Base-by-base conservation (phyloP, 2,113 vertebrate species). In the Vimba vimba region DNA sequence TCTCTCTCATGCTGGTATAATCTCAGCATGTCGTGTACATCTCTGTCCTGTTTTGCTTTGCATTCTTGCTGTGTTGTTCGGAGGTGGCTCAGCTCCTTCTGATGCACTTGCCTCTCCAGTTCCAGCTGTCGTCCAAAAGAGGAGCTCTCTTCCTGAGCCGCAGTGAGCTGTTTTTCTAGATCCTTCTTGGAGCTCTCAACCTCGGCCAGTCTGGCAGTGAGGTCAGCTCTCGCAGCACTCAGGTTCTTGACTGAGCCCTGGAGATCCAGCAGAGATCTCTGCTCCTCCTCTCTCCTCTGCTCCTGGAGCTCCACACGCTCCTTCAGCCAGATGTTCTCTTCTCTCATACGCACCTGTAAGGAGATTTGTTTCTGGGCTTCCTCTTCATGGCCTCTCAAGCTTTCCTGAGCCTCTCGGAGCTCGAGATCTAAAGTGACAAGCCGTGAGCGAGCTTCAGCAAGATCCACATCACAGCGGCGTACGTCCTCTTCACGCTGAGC, bases 401-500 rank as follows among this genome's bases (percentile, higher is more conserved):
- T 93, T 52, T 94, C 95, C 47, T 91, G 92, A 73, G 95, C 91
- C 90, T 96, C 95, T 85, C 90, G 94, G 11, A 96, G 92, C 83
- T 99, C 96, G 85, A 95, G 93, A 87, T 98, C 95, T 90, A 97
- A 93, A 87, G 94, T 93, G 88, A 93, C 52, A 84, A 94, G 95
- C 23, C 90, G 94, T 88, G 95, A 95, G 87, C 91, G 93, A 73
- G 93, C 88, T 88, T 97, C 95, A 82, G 88, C 94, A 73, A 99
- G 92, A 76, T 96, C 96, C 90, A 94, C 90, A 64, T 97, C 96
- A 90, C 95, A 96, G 82, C 93, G 92, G 50, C 93, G 95, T 27
- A 97, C 92, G 47, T 97, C 95, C 79, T 98, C 97, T 87, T 98
- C 97, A 30, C 98, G 95, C 88, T 95, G 95, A 69, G 96, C 96